phyloP scores from a whole-genome alignment of 2,113 vertebrate genomes.

The Tiliqua scincoides region DNA sequence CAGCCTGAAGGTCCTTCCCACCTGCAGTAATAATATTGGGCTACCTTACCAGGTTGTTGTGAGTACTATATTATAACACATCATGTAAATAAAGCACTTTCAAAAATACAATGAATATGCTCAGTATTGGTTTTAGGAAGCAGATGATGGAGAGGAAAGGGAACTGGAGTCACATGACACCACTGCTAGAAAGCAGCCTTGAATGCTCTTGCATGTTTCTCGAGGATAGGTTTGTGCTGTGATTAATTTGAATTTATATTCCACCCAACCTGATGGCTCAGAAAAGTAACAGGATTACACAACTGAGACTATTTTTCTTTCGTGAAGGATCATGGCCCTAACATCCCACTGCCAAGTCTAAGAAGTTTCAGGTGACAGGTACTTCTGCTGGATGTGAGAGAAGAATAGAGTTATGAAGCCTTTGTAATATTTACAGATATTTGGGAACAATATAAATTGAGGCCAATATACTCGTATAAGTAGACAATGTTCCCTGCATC shows the following conservation, averaged over 20 bases:
- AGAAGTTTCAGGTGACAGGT: background rate
- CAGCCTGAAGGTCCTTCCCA: no score
- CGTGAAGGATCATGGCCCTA: background rate
- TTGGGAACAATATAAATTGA: background rate
- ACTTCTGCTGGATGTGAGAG: background rate
- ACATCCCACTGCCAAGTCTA: background rate
- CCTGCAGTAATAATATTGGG: no score
- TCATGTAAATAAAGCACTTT: no score
- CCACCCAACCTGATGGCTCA: background rate
- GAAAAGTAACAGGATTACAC: background rate
- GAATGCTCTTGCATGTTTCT: background rate
- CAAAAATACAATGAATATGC: no score
- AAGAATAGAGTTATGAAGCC: background rate
- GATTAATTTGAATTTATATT: background rate
- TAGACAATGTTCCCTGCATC: no score
- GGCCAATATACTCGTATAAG: background rate
- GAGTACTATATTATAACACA: no score
- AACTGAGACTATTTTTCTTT: background rate
- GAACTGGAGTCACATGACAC: background rate
- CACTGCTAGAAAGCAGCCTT: background rate
- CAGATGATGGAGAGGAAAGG: background rate
- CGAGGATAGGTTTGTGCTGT: background rate
- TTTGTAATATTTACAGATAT: background rate
- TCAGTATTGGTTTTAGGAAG: background rate
- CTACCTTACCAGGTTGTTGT: no score